phyloP scores from a whole-genome alignment of 2,113 vertebrate genomes.

The Poeciliopsis prolifica region DNA sequence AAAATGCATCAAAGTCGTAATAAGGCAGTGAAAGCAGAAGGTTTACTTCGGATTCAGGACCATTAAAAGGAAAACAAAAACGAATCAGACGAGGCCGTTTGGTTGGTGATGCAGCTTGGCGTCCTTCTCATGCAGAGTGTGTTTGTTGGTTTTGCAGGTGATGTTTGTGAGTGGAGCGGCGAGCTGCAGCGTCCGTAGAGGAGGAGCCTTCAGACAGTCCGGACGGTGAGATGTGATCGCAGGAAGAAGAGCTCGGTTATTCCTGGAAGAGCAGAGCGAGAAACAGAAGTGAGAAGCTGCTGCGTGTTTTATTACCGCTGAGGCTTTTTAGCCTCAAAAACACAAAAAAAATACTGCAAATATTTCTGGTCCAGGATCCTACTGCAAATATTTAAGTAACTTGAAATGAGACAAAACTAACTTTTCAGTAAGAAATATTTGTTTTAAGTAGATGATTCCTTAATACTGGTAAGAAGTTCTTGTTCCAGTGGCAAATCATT shows the following conservation, averaged over 20 bases:
- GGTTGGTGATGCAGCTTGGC: constrained; percentile 79
- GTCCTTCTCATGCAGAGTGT: constrained; percentile 91
- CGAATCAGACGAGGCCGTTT: constrained; percentile 43
- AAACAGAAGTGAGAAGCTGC: constrained; percentile 60
- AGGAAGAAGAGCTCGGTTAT: constrained; percentile 81
- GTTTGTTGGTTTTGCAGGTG: constrained; percentile 72
- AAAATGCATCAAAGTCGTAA: constrained; percentile 67
- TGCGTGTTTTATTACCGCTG: not conserved
- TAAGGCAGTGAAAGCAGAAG: constrained; percentile 75
- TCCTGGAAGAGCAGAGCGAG: constrained; percentile 78
- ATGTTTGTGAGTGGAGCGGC: constrained; percentile 83
- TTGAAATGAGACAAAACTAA: no score
- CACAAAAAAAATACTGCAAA: no score
- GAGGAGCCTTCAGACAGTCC: constrained; percentile 58
- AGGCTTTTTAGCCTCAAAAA: constrained; percentile 3
- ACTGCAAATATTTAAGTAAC: no score
- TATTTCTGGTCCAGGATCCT: no score
- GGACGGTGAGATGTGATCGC: constrained; percentile 49
- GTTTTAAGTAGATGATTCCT: no score
- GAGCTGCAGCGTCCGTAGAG: constrained; percentile 82
- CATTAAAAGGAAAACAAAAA: constrained; percentile 38
- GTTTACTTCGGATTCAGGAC: constrained; percentile 76
- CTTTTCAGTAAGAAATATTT: no score
- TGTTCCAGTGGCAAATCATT: no score
- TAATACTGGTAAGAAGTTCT: no score